A percentile compares a stretch with the other conserved stretches of the same genome.
Conservation (phyloP, 2,888 invertebrate genomes). For the Linyphia triangularis region DNA sequence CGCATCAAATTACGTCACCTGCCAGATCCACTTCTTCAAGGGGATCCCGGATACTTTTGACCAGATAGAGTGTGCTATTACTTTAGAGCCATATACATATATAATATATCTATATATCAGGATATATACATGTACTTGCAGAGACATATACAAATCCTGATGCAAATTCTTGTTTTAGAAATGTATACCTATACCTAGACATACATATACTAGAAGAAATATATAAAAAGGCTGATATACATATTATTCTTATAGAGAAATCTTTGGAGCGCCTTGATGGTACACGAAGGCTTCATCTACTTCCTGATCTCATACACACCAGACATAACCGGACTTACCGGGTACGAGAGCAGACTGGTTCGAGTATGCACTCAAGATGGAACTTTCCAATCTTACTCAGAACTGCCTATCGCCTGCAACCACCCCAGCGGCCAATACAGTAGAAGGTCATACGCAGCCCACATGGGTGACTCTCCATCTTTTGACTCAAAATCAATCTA, state of each 20-base stretch:
- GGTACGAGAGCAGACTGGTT: background rate
- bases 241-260: background rate
- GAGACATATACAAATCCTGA: no score
- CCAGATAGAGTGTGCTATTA: no score
- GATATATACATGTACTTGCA: no score
- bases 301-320: background rate
- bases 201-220: no score
- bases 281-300: background rate
- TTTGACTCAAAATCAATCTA: background rate
- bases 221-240: no score
- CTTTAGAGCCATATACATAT: no score
- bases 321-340: no score
- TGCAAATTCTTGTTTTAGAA: no score
- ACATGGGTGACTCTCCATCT: background rate
- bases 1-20: background rate
- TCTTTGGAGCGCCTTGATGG: background rate
- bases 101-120: no score
- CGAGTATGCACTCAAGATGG: background rate
- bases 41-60: no score
- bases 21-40: no score
- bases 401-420: background rate
- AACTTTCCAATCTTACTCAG: background rate
- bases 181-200: no score
- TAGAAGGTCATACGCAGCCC: background rate
- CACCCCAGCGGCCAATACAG: background rate